These are phyloP conservation scores for Alca torda DNA, from an alignment of 2,797 vertebrate genomes.

Conservation along the genomic window DNA sequence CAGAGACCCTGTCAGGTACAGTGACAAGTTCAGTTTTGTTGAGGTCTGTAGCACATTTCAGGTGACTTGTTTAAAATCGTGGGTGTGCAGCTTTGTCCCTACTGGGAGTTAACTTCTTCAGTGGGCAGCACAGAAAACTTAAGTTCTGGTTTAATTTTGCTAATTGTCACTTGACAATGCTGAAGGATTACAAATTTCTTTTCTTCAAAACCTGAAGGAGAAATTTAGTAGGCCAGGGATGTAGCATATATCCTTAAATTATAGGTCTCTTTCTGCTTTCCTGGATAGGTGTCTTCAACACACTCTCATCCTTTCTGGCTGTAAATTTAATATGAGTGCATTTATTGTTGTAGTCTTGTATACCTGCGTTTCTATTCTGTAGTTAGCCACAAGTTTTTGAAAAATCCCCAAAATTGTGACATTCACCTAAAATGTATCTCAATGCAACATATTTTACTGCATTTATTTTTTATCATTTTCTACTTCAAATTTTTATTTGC, in stretches of 20 bases:
- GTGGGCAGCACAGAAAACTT: not conserved
- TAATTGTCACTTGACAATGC: not conserved
- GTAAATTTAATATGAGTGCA: not conserved
- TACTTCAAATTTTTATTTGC: not conserved
- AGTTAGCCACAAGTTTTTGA: not conserved
- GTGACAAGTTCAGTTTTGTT: not conserved
- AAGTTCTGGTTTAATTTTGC: not conserved
- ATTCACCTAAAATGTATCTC: not conserved
- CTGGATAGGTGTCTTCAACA: not conserved
- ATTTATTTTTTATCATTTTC: not conserved
- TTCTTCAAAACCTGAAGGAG: not conserved
- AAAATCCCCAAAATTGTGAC: not conserved
- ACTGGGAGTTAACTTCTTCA: not conserved
- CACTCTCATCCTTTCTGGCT: not conserved
- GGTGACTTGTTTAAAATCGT: not conserved
- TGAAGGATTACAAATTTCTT: not conserved
- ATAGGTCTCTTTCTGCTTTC: not conserved
- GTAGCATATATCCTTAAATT: not conserved
- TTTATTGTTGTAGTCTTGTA: not conserved
- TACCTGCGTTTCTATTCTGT: not conserved
- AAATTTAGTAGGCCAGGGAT: not conserved
- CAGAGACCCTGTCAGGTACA: slow-evolving; percentile 17
- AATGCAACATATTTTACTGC: not conserved
- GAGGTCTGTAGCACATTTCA: not conserved
- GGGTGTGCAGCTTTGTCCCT: not conserved